These are phyloP conservation scores for Tachuris rubrigastra DNA, from an alignment of 2,113 vertebrate genomes.

Conservation along the genomic window DNA sequence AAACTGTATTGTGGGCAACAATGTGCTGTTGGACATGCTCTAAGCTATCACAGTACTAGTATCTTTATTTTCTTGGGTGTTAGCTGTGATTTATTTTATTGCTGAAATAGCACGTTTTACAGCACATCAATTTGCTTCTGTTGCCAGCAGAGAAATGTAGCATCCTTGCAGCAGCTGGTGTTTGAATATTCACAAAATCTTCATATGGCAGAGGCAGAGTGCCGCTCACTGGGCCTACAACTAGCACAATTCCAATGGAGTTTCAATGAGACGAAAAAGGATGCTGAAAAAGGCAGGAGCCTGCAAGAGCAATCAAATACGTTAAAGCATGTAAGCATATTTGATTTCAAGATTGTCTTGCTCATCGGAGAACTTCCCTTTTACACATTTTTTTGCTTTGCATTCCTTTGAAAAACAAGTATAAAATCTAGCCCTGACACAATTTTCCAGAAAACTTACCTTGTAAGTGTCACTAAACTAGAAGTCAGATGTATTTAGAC, in stretches of 20 bases:
- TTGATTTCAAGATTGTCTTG: background rate
- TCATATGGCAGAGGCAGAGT: slow-evolving; percentile 84
- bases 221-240: slow-evolving; percentile 80
- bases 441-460: background rate
- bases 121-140: background rate
- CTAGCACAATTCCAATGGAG: slow-evolving; percentile 75
- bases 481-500: background rate
- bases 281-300: slow-evolving; percentile 59
- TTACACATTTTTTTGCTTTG: background rate
- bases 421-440: background rate
- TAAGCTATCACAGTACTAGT: background rate
- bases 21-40: background rate
- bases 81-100: background rate
- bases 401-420: slow-evolving; percentile 2
- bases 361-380: background rate
- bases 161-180: slow-evolving; percentile 84
- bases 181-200: slow-evolving; percentile 85
- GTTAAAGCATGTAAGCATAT: slow-evolving; percentile 75
- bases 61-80: background rate
- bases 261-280: slow-evolving; percentile 64
- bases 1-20: background rate
- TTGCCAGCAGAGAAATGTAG: slow-evolving; percentile 73
- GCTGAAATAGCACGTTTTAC: background rate
- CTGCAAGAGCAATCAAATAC: slow-evolving; percentile 67
- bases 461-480: background rate